phyloP scores from a whole-genome alignment of 2,888 invertebrate species.

The Serrognathus titanus region DNA sequence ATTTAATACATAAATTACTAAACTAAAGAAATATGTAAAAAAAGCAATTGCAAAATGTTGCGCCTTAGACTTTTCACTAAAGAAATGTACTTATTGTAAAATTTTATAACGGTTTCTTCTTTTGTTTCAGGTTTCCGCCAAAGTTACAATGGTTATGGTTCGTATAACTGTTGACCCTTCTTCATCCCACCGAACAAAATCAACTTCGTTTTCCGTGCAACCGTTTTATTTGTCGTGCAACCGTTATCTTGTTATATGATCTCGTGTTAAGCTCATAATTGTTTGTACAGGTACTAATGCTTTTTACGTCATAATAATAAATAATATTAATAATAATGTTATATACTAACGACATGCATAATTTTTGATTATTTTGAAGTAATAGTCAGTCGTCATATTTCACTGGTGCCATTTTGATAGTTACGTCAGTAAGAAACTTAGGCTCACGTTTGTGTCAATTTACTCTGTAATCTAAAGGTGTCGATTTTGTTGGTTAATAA shows the following conservation, averaged over 20 bases:
- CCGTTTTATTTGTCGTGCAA: constrained; percentile 17
- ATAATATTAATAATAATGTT: neutral
- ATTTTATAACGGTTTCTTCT: neutral
- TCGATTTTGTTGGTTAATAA: constrained; percentile 6
- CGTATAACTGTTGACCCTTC: constrained; percentile 8
- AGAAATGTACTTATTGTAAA: no score
- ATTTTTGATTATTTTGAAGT: constrained; percentile 21
- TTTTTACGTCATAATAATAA: constrained; percentile 21
- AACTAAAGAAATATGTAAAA: no score
- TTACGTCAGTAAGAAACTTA: constrained; percentile 10
- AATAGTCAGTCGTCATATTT: constrained; percentile 23
- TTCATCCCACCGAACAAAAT: constrained; percentile 3
- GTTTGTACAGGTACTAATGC: constrained; percentile 43
- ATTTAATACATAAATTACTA: no score
- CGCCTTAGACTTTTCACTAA: no score
- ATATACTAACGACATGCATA: constrained; percentile 1
- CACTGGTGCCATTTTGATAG: constrained; percentile 24
- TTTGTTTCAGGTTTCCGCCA: constrained; percentile 8
- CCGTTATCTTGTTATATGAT: constrained; percentile 36
- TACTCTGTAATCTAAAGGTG: constrained; percentile 12
- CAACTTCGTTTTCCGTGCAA: constrained; percentile 2
- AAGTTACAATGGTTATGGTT: neutral
- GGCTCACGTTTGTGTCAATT: constrained; percentile 26
- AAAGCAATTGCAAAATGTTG: no score
- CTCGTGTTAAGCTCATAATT: constrained; percentile 49